Percentiles rank a stretch among this genome's conserved stretches.
Conservation (phyloP, 1,140 invertebrate species). For the Trichoplusia ni region DNA sequence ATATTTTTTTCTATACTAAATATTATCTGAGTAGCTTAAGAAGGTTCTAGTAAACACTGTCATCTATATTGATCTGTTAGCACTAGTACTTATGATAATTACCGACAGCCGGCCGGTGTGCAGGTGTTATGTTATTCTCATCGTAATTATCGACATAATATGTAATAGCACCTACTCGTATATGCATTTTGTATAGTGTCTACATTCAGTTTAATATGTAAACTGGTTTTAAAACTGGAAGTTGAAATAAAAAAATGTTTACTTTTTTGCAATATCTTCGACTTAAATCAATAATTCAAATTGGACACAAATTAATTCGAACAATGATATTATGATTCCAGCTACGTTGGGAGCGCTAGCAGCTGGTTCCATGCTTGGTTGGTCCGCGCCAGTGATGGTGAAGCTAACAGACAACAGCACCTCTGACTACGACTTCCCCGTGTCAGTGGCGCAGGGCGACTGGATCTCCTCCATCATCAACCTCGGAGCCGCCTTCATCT, state of each 20-base stretch:
- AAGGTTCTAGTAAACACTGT: neutral
- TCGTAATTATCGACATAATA: too few species aligned
- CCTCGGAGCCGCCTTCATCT: slow-evolving; percentile 87
- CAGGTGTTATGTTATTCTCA: slow-evolving; percentile 6
- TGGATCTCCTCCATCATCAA: slow-evolving; percentile 89
- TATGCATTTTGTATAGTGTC: too few species aligned
- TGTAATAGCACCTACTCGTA: too few species aligned
- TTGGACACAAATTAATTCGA: too few species aligned
- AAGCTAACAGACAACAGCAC: slow-evolving; percentile 72
- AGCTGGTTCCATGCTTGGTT: slow-evolving; percentile 85
- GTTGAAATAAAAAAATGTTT: too few species aligned
- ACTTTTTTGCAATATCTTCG: too few species aligned
- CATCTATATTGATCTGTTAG: neutral
- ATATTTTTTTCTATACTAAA: too few species aligned
- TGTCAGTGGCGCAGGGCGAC: slow-evolving; percentile 81
- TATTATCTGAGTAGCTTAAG: neutral
- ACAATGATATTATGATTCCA: slow-evolving; percentile 52
- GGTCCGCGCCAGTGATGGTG: slow-evolving; percentile 88
- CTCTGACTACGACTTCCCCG: slow-evolving; percentile 81
- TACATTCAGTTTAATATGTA: too few species aligned
- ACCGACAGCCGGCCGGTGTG: too few species aligned
- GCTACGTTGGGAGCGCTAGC: slow-evolving; percentile 83
- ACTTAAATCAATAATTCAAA: too few species aligned
- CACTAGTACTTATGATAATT: neutral
- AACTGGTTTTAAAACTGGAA: too few species aligned